These are phyloP conservation scores for Cerceris rybyensis DNA, from an alignment of 2,888 invertebrate genomes.

Conservation along the genomic window DNA sequence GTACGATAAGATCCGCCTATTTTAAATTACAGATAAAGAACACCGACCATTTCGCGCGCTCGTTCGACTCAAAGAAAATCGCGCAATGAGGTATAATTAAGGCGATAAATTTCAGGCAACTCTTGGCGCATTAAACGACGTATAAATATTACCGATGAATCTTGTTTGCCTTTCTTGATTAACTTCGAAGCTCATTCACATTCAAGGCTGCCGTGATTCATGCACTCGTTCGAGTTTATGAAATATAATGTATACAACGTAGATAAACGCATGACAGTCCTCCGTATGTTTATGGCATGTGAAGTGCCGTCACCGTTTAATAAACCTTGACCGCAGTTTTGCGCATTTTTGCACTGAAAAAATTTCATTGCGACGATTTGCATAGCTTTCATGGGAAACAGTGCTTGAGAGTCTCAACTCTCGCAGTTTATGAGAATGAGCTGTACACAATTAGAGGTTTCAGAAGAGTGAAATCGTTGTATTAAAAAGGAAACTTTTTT, in stretches of 20 bases:
- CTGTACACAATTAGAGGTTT: too few species aligned
- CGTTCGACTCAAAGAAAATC: too few species aligned
- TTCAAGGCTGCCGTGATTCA: slow-evolving; percentile 47
- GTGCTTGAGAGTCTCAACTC: too few species aligned
- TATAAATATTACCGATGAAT: background rate
- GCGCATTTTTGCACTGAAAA: too few species aligned
- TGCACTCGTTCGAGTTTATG: slow-evolving; percentile 31
- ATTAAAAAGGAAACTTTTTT: too few species aligned
- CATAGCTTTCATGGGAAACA: too few species aligned
- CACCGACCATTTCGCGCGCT: too few species aligned
- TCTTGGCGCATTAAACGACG: background rate
- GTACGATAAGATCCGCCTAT: background rate
- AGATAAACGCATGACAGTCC: slow-evolving; percentile 14
- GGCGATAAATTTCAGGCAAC: background rate
- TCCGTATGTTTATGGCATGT: background rate
- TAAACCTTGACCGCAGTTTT: too few species aligned
- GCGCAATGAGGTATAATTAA: background rate
- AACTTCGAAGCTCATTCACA: slow-evolving; percentile 16
- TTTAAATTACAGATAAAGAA: too few species aligned
- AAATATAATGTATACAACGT: slow-evolving; percentile 38
- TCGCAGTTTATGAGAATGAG: too few species aligned
- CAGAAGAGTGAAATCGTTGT: too few species aligned
- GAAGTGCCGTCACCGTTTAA: background rate
- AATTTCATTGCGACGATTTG: too few species aligned
- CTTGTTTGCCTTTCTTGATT: background rate